phyloP scores from a whole-genome alignment of 2,797 vertebrate genomes.

The Uromys caudimaculatus region DNA sequence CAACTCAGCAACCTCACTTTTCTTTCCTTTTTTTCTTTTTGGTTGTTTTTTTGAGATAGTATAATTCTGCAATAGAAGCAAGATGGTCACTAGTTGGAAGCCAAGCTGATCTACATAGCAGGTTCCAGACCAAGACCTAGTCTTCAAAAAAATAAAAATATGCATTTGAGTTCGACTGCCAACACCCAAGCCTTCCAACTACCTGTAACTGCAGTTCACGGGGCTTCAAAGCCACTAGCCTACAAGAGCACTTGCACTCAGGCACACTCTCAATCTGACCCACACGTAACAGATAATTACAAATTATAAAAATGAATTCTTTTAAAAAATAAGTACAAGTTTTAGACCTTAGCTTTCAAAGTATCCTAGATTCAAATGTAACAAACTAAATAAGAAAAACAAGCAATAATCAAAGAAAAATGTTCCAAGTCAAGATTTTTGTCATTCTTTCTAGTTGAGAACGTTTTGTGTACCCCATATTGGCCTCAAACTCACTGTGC shows the following conservation, averaged over 20 bases:
- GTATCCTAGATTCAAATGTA: conserved; percentile 1
- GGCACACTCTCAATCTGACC: not conserved
- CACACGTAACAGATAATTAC: not conserved
- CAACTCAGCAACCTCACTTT: too few relatives aligned
- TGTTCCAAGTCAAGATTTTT: conserved; percentile 35
- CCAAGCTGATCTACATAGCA: not conserved
- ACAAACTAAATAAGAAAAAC: not conserved
- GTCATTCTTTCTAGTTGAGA: not conserved
- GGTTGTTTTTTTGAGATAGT: not conserved
- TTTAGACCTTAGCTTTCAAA: not conserved
- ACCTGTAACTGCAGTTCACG: too few relatives aligned
- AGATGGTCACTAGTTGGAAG: not conserved
- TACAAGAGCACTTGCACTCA: not conserved
- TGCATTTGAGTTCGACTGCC: not conserved
- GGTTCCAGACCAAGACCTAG: not conserved
- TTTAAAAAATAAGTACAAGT: not conserved
- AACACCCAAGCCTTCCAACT: too few relatives aligned
- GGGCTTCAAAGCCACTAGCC: too few relatives aligned
- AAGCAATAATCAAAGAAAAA: conserved; percentile 10
- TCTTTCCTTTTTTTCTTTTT: too few relatives aligned
- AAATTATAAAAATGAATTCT: not conserved
- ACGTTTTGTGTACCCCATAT: not conserved
- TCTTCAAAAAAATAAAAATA: not conserved
- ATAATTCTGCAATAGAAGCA: not conserved
- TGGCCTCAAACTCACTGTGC: not conserved